A percentile compares a stretch with the other conserved stretches of the same genome.
phyloP scores from a whole-genome alignment of 35 echinoderm and acorn worm genomes.

The Apostichopus californicus region DNA sequence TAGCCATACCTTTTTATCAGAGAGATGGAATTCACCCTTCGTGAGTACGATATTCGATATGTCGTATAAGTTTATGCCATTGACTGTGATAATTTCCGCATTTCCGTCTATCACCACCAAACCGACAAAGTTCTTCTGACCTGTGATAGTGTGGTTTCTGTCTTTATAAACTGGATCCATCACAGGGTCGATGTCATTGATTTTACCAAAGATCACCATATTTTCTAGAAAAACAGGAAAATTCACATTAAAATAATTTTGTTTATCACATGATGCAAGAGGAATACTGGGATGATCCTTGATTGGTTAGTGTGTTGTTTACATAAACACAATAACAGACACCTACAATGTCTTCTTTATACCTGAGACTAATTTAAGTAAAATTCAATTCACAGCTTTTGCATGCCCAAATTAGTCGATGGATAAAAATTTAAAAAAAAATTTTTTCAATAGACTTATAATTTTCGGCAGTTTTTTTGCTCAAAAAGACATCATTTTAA shows the following conservation, averaged over 20 bases:
- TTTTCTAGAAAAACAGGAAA: constrained; percentile 25
- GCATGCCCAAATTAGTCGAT: no score
- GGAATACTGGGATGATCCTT: no score
- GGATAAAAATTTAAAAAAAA: no score
- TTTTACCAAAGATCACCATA: neutral
- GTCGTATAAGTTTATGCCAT: constrained; percentile 42
- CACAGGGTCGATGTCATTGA: constrained; percentile 51
- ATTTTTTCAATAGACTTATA: no score
- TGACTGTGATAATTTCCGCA: constrained; percentile 19
- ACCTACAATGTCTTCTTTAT: no score
- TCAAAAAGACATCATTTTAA: no score
- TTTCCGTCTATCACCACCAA: neutral
- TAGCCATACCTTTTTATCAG: constrained; percentile 37
- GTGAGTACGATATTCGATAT: constrained; percentile 23
- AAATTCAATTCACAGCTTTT: no score
- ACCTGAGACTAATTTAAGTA: no score
- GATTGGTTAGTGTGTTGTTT: neutral
- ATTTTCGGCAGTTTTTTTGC: no score
- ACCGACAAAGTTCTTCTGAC: constrained; percentile 17
- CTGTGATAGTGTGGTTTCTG: constrained; percentile 46
- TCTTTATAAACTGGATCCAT: constrained; percentile 20
- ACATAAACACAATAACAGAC: neutral
- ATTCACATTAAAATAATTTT: no score
- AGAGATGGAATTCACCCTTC: constrained; percentile 1
- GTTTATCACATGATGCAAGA: neutral